Base-by-base conservation (phyloP, 2,797 vertebrate species). In the Phyllotis vaccarum region DNA sequence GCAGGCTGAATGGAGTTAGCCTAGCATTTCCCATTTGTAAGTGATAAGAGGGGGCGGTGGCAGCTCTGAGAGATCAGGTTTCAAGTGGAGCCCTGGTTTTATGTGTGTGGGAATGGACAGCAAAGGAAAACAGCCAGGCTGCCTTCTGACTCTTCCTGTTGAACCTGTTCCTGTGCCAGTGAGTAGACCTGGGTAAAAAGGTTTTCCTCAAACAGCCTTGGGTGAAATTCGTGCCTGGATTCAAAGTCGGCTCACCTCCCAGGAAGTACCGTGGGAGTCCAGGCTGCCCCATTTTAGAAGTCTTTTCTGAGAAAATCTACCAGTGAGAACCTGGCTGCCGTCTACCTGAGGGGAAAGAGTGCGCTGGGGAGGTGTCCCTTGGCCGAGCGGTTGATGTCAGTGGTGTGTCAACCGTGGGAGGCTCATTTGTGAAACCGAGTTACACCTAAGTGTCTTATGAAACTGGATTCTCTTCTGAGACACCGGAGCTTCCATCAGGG, bases 361-460 rank as follows among this genome's bases (percentile, higher is more conserved):
- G 96, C 21, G 95, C 17, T 58, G 83, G 97, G 98, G 98, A 97
- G 98, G 98, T 75, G 98, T n/a, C 85, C 37, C 90, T 2, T 2
- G 40, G 94, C 86, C n/a, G 96, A 85, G 93, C 89, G 92, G 88
- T 98, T 99, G 99, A 99, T 99, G 99, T 99, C 99, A 99, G 97
- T 95, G 56, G 60, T 96, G 97, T 98, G 98, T 98, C 98, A 98
- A 98, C 96, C 52, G 93, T 95, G 98, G 98, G 98, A 98, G 98
- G 98, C 92, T 96, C 98, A 94, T 98, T 98, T 98, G 98, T 98
- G 99, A 97, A 98, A 99, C 98, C 98, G 52, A 99, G 99, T 98
- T 97, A 99, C 99, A 99, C 99, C 99, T 99, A 98, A 95, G 95
- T 96, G 92, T 96, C 97, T 98, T 94, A 96, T 89, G 97, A 97